Conservation (phyloP, 2,113 vertebrate genomes). For the Myocastor coypus region DNA sequence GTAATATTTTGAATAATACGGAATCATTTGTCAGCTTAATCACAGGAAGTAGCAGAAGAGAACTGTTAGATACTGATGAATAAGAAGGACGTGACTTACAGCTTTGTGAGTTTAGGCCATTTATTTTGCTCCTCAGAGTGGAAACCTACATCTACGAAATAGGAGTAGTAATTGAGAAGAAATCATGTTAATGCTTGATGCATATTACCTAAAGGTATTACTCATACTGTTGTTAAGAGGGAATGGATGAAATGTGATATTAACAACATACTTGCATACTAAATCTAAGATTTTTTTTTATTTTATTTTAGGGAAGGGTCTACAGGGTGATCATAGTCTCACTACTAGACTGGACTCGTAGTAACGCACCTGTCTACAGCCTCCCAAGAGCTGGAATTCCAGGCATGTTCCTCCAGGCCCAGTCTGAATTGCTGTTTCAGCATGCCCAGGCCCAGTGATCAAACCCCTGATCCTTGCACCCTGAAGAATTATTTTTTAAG, state of each 20-base stretch:
- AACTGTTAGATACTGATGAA: neutral
- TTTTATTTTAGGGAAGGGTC: too few relatives aligned
- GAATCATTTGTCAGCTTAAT: neutral
- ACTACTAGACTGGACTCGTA: too few relatives aligned
- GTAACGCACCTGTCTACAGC: too few relatives aligned
- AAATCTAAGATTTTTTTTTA: neutral
- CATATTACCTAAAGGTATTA: neutral
- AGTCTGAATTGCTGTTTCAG: too few relatives aligned
- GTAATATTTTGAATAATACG: slow-evolving; percentile 34
- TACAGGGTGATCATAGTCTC: too few relatives aligned
- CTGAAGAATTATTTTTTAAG: too few relatives aligned
- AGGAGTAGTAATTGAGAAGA: neutral
- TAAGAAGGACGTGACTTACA: neutral
- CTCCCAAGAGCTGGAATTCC: too few relatives aligned
- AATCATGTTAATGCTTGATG: neutral
- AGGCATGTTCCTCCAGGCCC: too few relatives aligned
- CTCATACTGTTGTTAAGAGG: neutral
- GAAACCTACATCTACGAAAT: neutral
- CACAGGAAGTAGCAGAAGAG: neutral
- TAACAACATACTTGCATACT: neutral
- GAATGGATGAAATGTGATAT: neutral
- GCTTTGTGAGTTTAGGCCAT: neutral
- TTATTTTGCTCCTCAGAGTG: neutral
- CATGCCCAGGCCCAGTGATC: too few relatives aligned
- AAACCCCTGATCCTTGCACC: too few relatives aligned